Base-by-base conservation (phyloP, 2,797 vertebrate species). In the Acanthopagrus latus region DNA sequence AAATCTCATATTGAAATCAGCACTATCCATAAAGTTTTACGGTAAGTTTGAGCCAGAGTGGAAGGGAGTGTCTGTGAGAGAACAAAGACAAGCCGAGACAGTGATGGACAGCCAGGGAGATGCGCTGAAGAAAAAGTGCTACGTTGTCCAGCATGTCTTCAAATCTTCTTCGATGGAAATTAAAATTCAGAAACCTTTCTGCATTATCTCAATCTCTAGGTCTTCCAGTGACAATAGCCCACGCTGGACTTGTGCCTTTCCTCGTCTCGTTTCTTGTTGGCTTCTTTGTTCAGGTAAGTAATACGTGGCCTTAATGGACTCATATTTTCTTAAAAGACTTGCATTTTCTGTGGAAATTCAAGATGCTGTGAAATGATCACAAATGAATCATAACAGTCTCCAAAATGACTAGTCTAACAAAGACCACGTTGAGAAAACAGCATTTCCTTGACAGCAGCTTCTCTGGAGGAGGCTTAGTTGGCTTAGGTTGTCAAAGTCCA, bases 231-330 rank as follows among this genome's bases (percentile, higher is more conserved):
- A 94, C 90, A 0, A 91, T 94, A 52, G 90, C 92, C 13, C 92
- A 88, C 20, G 91, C 95, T 55, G 94, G 93, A 73, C 81, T 95
- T 74, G 57, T 93, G 74, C 94, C 94, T 63, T 95, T 95, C 80
- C 90, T 95, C 14, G 60, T 94, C 64, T 95, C 94, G 9, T 95
- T 95, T 62, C 80, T 95, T n/a, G 64, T 87, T 77, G 93, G 92
- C 29, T 95, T 95, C 82, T 89, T 94, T 50, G 86, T 95, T 47
- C 95, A 94, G 88, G 94, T 95, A 66, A 91, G 88, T 71, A 43
- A 52, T 6, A 1, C 23, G 27, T 25, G 11, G 0, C 43, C 13
- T 41, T 7, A 33, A 20, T 33, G 4, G 43, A 52, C 27, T 58
- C 29, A 7, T 33, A 33, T 33, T 6, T 10, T 60, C 43, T 60